phyloP scores from a whole-genome alignment of 92 coral and sea anemone genomes.

The Virgularia gustaviana region DNA sequence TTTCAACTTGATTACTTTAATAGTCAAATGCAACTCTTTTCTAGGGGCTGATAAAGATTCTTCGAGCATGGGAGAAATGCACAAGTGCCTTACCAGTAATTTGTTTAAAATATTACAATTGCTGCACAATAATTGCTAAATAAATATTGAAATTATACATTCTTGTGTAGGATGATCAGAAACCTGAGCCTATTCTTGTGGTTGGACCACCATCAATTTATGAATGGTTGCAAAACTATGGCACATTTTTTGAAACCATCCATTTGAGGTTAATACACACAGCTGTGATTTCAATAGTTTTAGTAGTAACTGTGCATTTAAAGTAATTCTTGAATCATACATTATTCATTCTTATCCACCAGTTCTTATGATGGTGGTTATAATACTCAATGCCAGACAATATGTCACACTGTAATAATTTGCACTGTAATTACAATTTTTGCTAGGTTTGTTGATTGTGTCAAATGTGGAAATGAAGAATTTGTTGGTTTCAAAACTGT shows the following conservation, averaged over 20 bases:
- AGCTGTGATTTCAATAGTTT: too few relatives aligned
- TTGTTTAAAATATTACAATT: neutral
- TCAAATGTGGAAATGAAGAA: neutral
- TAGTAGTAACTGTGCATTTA: too few relatives aligned
- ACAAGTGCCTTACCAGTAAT: neutral
- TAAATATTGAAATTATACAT: neutral
- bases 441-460: slow-evolving; percentile 18
- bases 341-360: neutral
- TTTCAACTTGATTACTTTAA: neutral
- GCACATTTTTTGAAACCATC: slow-evolving; percentile 60
- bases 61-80: slow-evolving; percentile 35
- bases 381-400: neutral
- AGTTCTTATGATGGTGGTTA: too few relatives aligned
- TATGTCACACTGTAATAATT: neutral
- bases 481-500: neutral
- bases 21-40: slow-evolving; percentile 10
- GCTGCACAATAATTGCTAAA: neutral
- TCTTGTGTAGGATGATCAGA: neutral
- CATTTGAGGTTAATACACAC: slow-evolving; percentile 59
- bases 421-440: neutral
- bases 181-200: slow-evolving; percentile 54
- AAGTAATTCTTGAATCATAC: too few relatives aligned
- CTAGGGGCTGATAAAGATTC: slow-evolving; percentile 56
- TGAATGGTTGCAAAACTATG: slow-evolving; percentile 71
- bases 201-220: slow-evolving; percentile 75